Evolutionary conservation across 2,797 vertebrate species (phyloP).

Genomic region (Takifugu rubripes): DNA sequence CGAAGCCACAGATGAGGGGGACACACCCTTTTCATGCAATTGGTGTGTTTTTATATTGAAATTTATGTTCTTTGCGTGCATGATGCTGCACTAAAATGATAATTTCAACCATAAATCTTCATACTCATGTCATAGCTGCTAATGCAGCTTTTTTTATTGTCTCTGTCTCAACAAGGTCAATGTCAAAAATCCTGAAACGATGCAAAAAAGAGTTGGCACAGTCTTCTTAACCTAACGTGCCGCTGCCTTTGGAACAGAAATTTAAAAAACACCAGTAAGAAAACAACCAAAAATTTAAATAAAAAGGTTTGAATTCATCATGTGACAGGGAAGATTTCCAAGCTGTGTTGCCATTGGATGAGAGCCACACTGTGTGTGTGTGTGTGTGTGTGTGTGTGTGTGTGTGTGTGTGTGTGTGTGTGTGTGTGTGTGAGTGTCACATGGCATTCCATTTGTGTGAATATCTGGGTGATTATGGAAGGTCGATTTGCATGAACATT

Average conservation of each 20-base stretch:
- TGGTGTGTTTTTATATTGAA: too few relatives aligned
- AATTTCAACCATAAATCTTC: slow-evolving; percentile 35
- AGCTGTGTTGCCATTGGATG: slow-evolving; percentile 6
- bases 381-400: too few relatives aligned
- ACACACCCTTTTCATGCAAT: not conserved
- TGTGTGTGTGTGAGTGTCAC: too few relatives aligned
- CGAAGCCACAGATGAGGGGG: not conserved
- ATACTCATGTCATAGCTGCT: slow-evolving; percentile 30
- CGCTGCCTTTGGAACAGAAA: too few relatives aligned
- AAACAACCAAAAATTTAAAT: not conserved
- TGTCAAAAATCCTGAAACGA: too few relatives aligned
- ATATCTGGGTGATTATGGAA: slow-evolving; percentile 5
- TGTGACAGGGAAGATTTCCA: slow-evolving; percentile 1
- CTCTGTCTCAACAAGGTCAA: too few relatives aligned
- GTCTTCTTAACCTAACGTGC: too few relatives aligned
- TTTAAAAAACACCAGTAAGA: too few relatives aligned
- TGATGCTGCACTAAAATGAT: slow-evolving; percentile 28
- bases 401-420: too few relatives aligned
- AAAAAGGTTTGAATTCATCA: slow-evolving; percentile 13
- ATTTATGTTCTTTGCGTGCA: slow-evolving; percentile 4
- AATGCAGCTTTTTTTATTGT: slow-evolving; percentile 13
- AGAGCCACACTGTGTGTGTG: slow-evolving; percentile 1
- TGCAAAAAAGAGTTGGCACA: too few relatives aligned
- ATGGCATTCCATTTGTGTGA: too few relatives aligned
- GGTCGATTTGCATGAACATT: slow-evolving; percentile 15